Evolutionary conservation across 2,797 vertebrate species (phyloP), one percentile per base, ranked within the genome.

Genomic region (Ctenochaetus hawaiiensis): DNA sequence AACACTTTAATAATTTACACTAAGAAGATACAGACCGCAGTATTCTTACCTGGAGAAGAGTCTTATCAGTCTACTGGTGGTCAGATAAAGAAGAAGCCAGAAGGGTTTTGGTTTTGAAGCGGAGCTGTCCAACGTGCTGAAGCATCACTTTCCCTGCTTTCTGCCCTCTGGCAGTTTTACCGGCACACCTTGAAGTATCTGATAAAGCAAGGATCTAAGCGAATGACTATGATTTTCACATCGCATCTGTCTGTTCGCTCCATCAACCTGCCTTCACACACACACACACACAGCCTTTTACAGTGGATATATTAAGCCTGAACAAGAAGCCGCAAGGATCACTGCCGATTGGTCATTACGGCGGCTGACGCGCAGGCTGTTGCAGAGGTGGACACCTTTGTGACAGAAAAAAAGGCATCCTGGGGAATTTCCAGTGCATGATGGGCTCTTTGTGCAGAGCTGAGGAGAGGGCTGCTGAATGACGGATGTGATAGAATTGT

Each of bases 321-420:
- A 51, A 71, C 44, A 22, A 41, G 57, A 34, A 72, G 34, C 47
- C 22, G 11, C 67, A 9, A 17, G 61, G 43, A 56, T 41, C 66
- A 3, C 7, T 23, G 63, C 54, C 22, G 59, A 81, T 75, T 83
- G 81, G 78, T 62, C 70, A 79, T 81, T 54, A 48, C 44, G 22
- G 59, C 30, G 41, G 49, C 45, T 86, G 86, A 82, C 70, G 82
- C 51, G 71, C n/a, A 14, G 1, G 72, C 47, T 73, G 77, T 69
- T 72, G 76, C 85, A 37, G 77, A 41, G 30, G 26, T 22, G 54
- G 59, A 22, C 65, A 79, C 78, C 71, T 64, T 30, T 39, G 47
- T 75, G 56, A 34, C 47, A 61, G 52, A 34, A 34, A 34, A 34
- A 34, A 2, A 64, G 16, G 9, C 52, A n/a, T 61, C 6, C 7